Conservation (phyloP, 2,888 invertebrate species). For the Eupelmus urozonus region DNA sequence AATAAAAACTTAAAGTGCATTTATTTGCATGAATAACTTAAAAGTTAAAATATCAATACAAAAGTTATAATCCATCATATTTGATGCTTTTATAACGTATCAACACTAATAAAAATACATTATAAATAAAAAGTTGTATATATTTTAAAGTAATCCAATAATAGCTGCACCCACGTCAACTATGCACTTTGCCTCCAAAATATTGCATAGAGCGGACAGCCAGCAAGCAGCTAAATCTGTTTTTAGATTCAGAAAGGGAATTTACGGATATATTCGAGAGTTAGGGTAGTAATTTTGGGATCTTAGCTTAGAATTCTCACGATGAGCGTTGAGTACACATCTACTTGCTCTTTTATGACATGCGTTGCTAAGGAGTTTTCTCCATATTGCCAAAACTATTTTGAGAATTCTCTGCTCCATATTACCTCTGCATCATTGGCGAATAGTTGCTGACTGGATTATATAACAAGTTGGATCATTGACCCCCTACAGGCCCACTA, state of each 20-base stretch:
- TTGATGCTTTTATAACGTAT: too few relatives aligned
- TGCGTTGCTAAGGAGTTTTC: constrained; percentile 45
- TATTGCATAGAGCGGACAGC: constrained; percentile 39
- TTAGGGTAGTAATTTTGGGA: constrained; percentile 51
- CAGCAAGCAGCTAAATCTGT: constrained; percentile 45
- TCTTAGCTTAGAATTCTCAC: constrained; percentile 41
- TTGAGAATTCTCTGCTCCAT: constrained; percentile 72
- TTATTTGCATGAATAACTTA: background rate
- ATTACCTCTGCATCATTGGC: constrained; percentile 69
- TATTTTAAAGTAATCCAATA: background rate
- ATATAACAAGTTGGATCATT: constrained; percentile 63
- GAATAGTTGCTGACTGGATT: constrained; percentile 61
- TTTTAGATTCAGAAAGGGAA: constrained; percentile 49
- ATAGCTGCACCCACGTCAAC: background rate
- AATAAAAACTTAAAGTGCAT: background rate
- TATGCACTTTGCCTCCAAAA: constrained; percentile 19
- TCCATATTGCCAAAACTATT: constrained; percentile 69
- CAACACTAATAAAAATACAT: too few relatives aligned
- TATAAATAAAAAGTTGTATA: constrained; percentile 2
- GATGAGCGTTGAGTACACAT: constrained; percentile 40
- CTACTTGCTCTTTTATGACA: constrained; percentile 56
- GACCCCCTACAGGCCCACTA: constrained; percentile 58
- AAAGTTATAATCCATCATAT: too few relatives aligned
- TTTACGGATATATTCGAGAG: constrained; percentile 39
- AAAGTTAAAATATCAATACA: background rate